These are phyloP conservation scores for Callithrix jacchus DNA, from an alignment of 2,113 vertebrate species.

Conservation along the genomic window DNA sequence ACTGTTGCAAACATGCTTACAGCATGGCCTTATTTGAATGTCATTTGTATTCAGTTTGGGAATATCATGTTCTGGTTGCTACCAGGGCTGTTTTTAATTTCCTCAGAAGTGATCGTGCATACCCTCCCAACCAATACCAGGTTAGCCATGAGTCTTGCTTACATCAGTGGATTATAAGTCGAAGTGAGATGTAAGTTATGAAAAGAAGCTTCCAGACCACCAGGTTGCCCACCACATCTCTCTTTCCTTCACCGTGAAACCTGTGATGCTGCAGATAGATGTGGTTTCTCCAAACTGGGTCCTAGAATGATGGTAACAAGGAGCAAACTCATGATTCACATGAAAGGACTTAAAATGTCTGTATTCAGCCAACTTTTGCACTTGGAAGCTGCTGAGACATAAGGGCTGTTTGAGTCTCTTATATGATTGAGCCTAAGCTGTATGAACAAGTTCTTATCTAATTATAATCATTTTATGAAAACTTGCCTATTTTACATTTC, in stretches of 20 bases:
- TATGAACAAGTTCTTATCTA: not conserved
- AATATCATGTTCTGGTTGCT: not conserved
- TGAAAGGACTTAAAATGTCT: fast-evolving
- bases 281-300: not conserved
- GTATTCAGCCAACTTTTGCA: not conserved
- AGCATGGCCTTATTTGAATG: not conserved
- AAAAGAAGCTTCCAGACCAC: not conserved
- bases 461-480: not conserved
- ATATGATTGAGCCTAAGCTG: not conserved
- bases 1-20: not conserved
- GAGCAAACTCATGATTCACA: not conserved
- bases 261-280: fast-evolving
- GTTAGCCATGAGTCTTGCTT: not conserved
- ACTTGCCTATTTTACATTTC: not conserved
- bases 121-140: not conserved
- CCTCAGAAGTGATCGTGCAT: not conserved
- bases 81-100: not conserved
- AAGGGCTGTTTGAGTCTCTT: not conserved
- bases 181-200: not conserved
- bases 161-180: not conserved
- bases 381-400: not conserved
- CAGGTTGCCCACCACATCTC: fast-evolving
- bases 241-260: not conserved
- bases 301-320: not conserved
- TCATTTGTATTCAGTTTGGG: not conserved